Base-by-base conservation (phyloP, 2,888 invertebrate species). In the Zaprionus lineosus region DNA sequence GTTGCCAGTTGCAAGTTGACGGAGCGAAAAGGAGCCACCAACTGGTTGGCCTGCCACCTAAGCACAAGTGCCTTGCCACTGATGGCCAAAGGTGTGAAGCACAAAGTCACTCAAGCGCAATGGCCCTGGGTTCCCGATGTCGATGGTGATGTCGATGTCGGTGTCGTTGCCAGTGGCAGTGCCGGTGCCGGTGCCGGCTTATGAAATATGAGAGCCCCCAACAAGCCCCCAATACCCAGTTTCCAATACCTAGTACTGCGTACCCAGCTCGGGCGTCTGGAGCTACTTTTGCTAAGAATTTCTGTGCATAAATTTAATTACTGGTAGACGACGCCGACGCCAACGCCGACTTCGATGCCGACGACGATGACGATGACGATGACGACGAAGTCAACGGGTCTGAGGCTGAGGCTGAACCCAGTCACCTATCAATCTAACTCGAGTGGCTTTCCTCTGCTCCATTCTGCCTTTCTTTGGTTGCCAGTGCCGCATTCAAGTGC, bases 381-480 rank as follows among this genome's bases (percentile, higher is more conserved):
- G 24, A 5, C n/a, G 37, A 50, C 51, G 66, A 52, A 48, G 72
- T 55, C 72, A 52, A 34, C 50, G 57, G 41, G 41, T 53, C 58
- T 60, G 73, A 65, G 44, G 48, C 56, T 61, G 48, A 50, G 34
- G 52, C 78, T 86, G 86, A 87, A 87, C 87, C 82, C 71, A 74
- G 86, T 84, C 87, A 87, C 86, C 86, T 87, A 86, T 86, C 86
- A 86, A 86, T 86, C 87, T 75, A 87, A 85, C 87, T 86, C 81
- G 76, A 86, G 86, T 86, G 84, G 77, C 64, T 79, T 70, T 82
- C 66, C 82, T 64, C 64, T 57, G 59, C 59, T 47, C 16, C 24
- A 40, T 18, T 60, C 43, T 62, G 59, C 63, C 48, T 82, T 82
- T 86, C 84, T 63, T 65, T 65, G 56, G 77, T 74, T 77, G 59